Evolutionary conservation across 2,113 vertebrate species (phyloP).

Genomic region (Bubo scandiacus): DNA sequence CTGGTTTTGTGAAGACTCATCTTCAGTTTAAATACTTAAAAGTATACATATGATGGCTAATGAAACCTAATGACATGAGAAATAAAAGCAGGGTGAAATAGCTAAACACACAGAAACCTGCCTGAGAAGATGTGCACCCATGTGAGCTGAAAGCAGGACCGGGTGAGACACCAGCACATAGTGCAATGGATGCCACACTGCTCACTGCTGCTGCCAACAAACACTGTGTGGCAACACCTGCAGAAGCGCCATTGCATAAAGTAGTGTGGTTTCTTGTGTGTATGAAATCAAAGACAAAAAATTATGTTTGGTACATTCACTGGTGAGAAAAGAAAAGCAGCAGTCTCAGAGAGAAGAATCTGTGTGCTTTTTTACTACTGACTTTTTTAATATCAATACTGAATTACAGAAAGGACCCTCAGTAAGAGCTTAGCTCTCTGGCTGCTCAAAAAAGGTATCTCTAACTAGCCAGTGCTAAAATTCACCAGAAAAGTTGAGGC

Average conservation of each 20-base stretch:
- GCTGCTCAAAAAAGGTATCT: background rate
- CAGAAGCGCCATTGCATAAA: background rate
- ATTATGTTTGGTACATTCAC: background rate
- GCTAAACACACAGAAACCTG: background rate
- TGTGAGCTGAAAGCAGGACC: background rate
- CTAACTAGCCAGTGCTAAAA: background rate
- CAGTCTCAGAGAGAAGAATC: background rate
- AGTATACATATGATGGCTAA: background rate
- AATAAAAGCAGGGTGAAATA: background rate
- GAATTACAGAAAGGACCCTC: background rate
- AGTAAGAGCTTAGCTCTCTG: background rate
- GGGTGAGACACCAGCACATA: background rate
- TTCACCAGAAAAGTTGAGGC: background rate
- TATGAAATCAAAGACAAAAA: background rate
- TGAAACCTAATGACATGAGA: background rate
- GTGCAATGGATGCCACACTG: background rate
- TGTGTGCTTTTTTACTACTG: background rate
- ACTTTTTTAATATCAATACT: background rate
- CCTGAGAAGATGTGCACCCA: background rate
- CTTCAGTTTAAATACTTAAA: background rate
- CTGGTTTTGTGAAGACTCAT: background rate
- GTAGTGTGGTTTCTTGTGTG: background rate
- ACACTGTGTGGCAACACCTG: rapidly evolving
- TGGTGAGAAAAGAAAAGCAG: background rate
- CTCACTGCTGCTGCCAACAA: background rate